Evolutionary conservation across 2,797 vertebrate species (phyloP).

Genomic region (Acropternis orthonyx): DNA sequence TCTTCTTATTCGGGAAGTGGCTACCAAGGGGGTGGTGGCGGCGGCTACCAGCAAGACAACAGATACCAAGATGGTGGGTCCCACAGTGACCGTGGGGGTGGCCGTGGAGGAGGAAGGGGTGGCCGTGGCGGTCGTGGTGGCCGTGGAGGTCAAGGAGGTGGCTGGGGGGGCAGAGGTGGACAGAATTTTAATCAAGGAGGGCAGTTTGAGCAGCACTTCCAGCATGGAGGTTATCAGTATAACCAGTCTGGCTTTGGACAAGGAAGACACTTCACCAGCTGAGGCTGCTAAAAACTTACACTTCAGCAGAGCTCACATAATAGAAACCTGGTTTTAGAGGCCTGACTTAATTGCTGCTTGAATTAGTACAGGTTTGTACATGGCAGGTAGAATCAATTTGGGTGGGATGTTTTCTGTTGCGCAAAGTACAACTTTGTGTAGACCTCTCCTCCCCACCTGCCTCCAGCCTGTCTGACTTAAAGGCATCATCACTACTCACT

Average conservation of each 20-base stretch:
- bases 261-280: conserved; percentile 92
- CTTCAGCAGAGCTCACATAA: conserved; percentile 80
- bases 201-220: conserved; percentile 98
- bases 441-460: neutral
- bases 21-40: conserved; percentile 75
- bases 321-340: conserved; percentile 69
- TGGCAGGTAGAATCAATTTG: conserved; percentile 40
- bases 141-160: conserved; percentile 84
- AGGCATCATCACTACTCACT: neutral
- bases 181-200: conserved; percentile 93
- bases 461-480: conserved; percentile 26
- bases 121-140: conserved; percentile 76
- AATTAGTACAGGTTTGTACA: conserved; percentile 45
- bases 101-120: conserved; percentile 78
- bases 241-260: conserved; percentile 94
- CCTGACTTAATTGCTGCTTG: conserved; percentile 48
- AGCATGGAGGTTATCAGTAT: conserved; percentile 96
- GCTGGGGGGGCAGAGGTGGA: conserved; percentile 91
- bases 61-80: conserved; percentile 82
- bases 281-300: conserved; percentile 74
- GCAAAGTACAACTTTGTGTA: conserved; percentile 24
- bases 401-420: neutral
- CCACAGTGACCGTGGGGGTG: conserved; percentile 80
- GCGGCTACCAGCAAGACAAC: conserved; percentile 79
- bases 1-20: conserved; percentile 81